phyloP scores from a whole-genome alignment of 2,113 vertebrate genomes.

The Pteropus alecto region DNA sequence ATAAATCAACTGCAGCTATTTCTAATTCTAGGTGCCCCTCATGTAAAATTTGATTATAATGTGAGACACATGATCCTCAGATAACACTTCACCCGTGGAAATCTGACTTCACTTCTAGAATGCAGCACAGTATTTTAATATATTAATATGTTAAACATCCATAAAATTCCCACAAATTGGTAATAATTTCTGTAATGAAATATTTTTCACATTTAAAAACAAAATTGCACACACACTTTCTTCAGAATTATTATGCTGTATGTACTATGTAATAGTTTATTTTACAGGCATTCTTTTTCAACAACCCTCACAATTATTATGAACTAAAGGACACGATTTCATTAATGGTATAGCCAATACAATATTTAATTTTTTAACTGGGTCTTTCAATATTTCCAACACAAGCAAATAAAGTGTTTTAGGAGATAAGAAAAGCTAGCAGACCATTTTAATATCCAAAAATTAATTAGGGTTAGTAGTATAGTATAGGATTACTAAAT shows the following conservation, averaged over 20 bases:
- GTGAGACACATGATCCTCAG: neutral
- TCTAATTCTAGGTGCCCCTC: neutral
- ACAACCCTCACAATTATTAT: neutral
- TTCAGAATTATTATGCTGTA: neutral
- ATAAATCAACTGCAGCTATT: neutral
- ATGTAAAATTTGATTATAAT: constrained; percentile 6
- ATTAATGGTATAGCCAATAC: neutral
- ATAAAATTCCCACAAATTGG: neutral
- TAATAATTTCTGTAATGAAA: constrained; percentile 27
- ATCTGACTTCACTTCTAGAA: constrained; percentile 19
- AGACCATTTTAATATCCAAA: constrained; percentile 19
- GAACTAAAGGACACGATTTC: neutral
- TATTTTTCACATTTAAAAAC: constrained; percentile 46
- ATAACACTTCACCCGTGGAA: constrained; percentile 3
- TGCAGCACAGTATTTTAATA: neutral
- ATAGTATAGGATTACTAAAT: neutral
- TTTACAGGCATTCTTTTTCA: neutral
- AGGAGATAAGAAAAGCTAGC: neutral
- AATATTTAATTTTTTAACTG: constrained; percentile 11
- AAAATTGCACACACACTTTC: neutral
- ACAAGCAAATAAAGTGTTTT: neutral
- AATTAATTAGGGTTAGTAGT: neutral
- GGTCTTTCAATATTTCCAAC: neutral
- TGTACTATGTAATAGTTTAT: neutral
- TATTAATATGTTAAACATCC: neutral